These are phyloP conservation scores for Tricholauxania praeusta DNA, from an alignment of 2,888 invertebrate species.

Conservation along the genomic window DNA sequence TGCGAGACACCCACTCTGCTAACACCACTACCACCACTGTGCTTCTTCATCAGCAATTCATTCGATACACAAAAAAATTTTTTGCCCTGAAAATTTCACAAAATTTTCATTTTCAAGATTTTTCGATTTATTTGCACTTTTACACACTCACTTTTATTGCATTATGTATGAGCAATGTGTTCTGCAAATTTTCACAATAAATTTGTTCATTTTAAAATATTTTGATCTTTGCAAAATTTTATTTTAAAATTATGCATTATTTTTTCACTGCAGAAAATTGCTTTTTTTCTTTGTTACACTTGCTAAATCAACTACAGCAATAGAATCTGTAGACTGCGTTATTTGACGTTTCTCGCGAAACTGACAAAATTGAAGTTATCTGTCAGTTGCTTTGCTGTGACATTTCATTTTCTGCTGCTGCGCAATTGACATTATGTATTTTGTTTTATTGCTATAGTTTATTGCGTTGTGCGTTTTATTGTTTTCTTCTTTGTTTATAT, in stretches of 20 bases:
- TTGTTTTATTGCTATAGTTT: conserved; percentile 2
- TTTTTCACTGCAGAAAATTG: conserved; percentile 23
- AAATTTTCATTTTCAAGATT: conserved; percentile 23
- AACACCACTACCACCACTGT: not conserved
- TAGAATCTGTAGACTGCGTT: not conserved
- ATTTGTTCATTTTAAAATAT: conserved; percentile 28
- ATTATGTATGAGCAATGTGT: conserved; percentile 4
- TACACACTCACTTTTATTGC: conserved; percentile 35
- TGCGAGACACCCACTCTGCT: not conserved
- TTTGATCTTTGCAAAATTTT: conserved; percentile 21
- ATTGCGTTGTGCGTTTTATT: not conserved
- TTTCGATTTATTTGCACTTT: conserved; percentile 7
- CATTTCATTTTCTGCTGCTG: not conserved
- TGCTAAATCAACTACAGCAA: not conserved
- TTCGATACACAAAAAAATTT: conserved; percentile 29
- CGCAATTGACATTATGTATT: not conserved
- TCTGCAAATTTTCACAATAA: not conserved
- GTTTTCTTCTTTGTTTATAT: conserved; percentile 20
- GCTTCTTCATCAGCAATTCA: not conserved
- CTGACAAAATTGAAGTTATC: conserved; percentile 10
- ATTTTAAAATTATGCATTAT: not conserved
- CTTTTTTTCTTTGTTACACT: not conserved
- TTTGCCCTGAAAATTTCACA: conserved; percentile 14
- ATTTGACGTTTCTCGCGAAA: conserved; percentile 21
- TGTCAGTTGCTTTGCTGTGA: not conserved